Evolutionary conservation across 2,113 vertebrate genomes (phyloP), one percentile per base, ranked within the genome.

Genomic region (Penelope pileata): DNA sequence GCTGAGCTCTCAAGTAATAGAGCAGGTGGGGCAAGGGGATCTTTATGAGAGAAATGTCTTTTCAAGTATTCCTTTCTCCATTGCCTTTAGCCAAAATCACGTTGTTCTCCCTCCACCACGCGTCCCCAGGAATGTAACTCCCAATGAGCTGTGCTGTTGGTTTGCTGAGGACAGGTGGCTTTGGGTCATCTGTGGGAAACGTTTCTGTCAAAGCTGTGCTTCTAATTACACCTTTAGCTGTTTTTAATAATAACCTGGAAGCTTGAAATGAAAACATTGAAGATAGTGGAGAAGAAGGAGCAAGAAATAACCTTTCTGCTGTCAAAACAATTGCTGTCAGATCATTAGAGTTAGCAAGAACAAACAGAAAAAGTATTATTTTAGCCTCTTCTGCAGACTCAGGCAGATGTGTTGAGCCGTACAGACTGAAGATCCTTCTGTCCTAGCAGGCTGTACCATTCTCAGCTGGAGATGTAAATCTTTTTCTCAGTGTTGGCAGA

Each of bases 1-100:
- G 48, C 6, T 0, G 0, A 26, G 1, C 1, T 11, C 21, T 10
- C 8, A 6, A n/a, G 26, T 32, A 50, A 60, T 10, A 32, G 22
- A 63, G 29, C 56, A 42, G 36, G 19, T 32, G 36, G 69, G 48
- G 13, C 10, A 1, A 4, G 23, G 9, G 4, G 7, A 56, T 43
- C 14, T 60, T 80, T 34, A 21, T 11, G 27, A 76, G 7, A 67
- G 42, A 56, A 94, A 86, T 30, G 24, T 24, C 6, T 36, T 73
- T 80, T 64, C 53, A 76, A 47, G 26, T 18, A 13, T 4, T 51
- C 5, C 11, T 62, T 78, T 70, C 22, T 23, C 3, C 3, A 38
- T 32, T 48, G 22, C 18, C 10, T 42, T 78, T n/a, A 47, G 43
- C 9, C 32, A 70, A 75, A 93, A 68, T 32, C 10, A 19, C 10